Conservation (phyloP, 2,113 vertebrate species). For the Numenius arquata region DNA sequence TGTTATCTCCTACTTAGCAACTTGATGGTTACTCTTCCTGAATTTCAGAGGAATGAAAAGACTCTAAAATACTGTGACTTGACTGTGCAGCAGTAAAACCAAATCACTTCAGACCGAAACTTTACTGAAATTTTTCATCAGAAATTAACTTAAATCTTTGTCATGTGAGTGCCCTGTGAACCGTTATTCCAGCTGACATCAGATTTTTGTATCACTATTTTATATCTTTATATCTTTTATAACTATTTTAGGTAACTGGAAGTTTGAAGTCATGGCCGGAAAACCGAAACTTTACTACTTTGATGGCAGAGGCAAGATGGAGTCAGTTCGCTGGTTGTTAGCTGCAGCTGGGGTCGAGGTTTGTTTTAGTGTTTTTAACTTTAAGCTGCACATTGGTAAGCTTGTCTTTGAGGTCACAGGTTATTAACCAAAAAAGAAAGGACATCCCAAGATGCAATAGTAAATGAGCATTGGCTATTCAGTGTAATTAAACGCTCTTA, state of each 20-base stretch:
- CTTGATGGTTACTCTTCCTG: not conserved
- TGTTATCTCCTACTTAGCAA: not conserved
- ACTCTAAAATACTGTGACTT: not conserved
- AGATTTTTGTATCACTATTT: not conserved
- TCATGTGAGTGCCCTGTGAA: not conserved
- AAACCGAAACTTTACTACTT: conserved; percentile 83
- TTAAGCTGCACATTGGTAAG: not conserved
- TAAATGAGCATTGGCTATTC: not conserved
- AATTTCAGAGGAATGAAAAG: not conserved
- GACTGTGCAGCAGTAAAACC: not conserved
- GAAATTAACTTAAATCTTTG: not conserved
- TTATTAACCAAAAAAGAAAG: not conserved
- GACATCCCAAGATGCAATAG: not conserved
- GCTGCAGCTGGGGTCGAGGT: conserved; percentile 83
- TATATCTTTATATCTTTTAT: not conserved
- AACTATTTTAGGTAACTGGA: not conserved
- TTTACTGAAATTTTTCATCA: not conserved
- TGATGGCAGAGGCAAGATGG: conserved; percentile 90
- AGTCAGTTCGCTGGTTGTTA: conserved; percentile 85
- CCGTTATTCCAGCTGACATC: not conserved
- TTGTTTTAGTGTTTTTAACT: not conserved
- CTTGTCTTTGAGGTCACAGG: not conserved
- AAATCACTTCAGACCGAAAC: not conserved
- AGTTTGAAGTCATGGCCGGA: conserved; percentile 70
- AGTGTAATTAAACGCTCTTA: not conserved